phyloP scores from a whole-genome alignment of 2,113 vertebrate genomes.

The Callipepla squamata region DNA sequence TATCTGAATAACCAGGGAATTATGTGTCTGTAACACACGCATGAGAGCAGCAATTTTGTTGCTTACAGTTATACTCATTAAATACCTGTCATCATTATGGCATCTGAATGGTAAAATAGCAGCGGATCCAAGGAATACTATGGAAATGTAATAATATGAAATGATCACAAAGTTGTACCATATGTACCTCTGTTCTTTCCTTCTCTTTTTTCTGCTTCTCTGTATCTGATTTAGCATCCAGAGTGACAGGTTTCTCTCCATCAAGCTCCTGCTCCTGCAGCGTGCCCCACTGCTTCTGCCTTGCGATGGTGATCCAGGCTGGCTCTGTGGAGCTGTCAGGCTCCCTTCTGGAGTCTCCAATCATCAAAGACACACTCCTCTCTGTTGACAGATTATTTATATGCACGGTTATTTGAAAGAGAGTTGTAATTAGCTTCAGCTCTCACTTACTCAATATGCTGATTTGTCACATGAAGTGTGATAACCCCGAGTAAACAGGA shows the following conservation, averaged over 20 bases:
- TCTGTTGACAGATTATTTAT: conserved; percentile 72
- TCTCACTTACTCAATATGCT: not conserved
- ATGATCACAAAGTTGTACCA: not conserved
- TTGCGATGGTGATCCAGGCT: conserved; percentile 88
- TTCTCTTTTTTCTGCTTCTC: conserved; percentile 66
- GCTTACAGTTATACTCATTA: not conserved
- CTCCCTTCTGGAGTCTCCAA: conserved; percentile 36
- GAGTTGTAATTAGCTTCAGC: not conserved
- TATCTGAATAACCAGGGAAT: not conserved
- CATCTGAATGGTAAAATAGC: not conserved
- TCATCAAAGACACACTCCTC: conserved; percentile 32
- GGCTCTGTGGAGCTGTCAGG: conserved; percentile 64
- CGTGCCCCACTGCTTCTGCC: conserved; percentile 85
- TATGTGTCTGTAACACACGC: not conserved
- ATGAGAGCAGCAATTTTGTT: not conserved
- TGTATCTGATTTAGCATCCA: conserved; percentile 35
- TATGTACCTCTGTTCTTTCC: conserved; percentile 72
- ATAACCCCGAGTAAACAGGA: not conserved
- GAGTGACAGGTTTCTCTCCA: conserved; percentile 59
- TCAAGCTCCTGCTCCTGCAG: conserved; percentile 82
- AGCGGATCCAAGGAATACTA: not conserved
- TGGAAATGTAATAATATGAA: not conserved
- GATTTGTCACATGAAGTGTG: not conserved
- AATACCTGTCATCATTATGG: not conserved
- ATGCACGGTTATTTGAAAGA: conserved; percentile 31